Evolutionary conservation across 1,140 invertebrate species (phyloP).

Genomic region (Heliconius melpomene): DNA sequence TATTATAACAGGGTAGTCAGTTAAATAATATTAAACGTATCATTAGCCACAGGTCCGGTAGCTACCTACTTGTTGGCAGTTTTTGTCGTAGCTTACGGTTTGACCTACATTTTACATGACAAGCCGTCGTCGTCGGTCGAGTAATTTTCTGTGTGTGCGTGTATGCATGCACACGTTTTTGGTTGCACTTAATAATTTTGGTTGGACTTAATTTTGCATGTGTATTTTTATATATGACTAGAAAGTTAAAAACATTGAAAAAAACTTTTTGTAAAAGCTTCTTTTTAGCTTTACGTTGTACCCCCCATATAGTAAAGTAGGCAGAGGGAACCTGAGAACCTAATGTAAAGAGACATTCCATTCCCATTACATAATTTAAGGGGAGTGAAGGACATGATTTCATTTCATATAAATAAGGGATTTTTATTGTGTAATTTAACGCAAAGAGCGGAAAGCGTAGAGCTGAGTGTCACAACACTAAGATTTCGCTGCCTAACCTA

Average conservation of each 20-base stretch:
- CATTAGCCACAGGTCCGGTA: conserved; percentile 30
- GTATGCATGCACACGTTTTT: not conserved
- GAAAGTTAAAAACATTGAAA: not conserved
- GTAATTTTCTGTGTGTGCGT: conserved; percentile 9
- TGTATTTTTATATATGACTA: not conserved
- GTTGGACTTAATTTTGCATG: not conserved
- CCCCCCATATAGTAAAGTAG: too few relatives aligned
- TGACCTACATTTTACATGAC: conserved; percentile 50
- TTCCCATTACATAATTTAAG: too few relatives aligned
- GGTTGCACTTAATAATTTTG: not conserved
- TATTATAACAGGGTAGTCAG: not conserved
- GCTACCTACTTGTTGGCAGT: conserved; percentile 21
- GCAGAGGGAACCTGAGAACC: too few relatives aligned
- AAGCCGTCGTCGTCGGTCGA: conserved; percentile 23
- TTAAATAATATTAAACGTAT: not conserved
- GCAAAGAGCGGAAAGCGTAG: too few relatives aligned
- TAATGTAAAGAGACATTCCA: too few relatives aligned
- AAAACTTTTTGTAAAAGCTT: too few relatives aligned
- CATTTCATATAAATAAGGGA: too few relatives aligned
- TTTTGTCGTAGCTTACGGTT: conserved; percentile 46
- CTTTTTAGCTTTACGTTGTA: too few relatives aligned
- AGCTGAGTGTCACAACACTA: too few relatives aligned
- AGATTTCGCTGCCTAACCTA: too few relatives aligned
- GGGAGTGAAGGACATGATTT: too few relatives aligned
- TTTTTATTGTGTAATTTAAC: too few relatives aligned